Conservation (phyloP, 2,113 vertebrate species). For the Antigone vipio region DNA sequence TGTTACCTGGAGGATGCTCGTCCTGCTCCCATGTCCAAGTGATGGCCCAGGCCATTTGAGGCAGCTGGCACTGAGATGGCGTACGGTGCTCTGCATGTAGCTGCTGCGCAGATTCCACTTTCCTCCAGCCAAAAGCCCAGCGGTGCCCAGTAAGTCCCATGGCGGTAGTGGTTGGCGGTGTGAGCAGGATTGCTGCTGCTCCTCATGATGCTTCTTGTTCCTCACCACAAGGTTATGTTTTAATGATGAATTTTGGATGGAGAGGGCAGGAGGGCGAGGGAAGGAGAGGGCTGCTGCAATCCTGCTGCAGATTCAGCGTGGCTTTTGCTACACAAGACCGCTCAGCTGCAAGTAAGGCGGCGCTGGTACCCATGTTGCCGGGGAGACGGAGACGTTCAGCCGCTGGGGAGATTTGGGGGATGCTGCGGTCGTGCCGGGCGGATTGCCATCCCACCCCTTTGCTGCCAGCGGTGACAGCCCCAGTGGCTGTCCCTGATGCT, state of each 20-base stretch:
- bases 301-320: neutral
- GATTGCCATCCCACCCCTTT: neutral
- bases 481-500: neutral
- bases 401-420: neutral
- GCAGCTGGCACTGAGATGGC: fast-evolving
- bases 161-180: neutral
- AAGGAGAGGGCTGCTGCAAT: neutral
- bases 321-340: neutral
- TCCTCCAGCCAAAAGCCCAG: neutral
- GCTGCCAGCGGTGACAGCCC: neutral
- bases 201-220: neutral
- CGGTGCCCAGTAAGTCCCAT: fast-evolving
- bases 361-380: slow-evolving; percentile 58
- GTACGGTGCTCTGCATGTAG: fast-evolving
- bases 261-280: neutral
- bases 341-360: neutral
- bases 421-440: fast-evolving
- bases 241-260: neutral
- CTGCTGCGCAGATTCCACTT: neutral
- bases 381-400: slow-evolving; percentile 61
- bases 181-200: neutral
- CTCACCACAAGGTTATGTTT: neutral
- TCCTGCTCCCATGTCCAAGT: fast-evolving
- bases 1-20: neutral
- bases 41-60: neutral